Percentiles rank a stretch among this genome's conserved stretches.
Evolutionary conservation across 1,140 invertebrate genomes (phyloP).

Genomic region (Hylyphantes graminicola): DNA sequence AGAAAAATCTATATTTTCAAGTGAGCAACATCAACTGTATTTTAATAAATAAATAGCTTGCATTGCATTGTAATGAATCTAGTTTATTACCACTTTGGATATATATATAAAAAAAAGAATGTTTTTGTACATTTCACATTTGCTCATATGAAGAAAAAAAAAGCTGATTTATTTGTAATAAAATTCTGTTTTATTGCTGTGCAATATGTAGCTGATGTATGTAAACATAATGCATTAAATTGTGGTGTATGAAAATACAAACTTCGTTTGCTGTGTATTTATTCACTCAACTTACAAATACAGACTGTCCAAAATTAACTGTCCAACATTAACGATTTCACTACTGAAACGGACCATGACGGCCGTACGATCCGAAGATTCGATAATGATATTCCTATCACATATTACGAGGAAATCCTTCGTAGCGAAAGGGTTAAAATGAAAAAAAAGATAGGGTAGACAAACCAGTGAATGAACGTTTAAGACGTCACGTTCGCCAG

Average conservation of each 20-base stretch:
- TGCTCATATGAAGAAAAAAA: constrained; percentile 45
- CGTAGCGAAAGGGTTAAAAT: no score
- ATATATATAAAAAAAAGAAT: constrained; percentile 13
- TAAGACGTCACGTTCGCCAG: no score
- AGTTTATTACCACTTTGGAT: constrained; percentile 60
- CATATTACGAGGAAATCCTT: no score
- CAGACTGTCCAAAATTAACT: no score
- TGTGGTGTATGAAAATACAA: constrained; percentile 48
- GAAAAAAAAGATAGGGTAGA: no score
- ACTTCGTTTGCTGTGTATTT: background rate
- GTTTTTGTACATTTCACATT: constrained; percentile 57
- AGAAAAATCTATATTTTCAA: constrained; percentile 56
- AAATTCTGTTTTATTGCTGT: constrained; percentile 58
- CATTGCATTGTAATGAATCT: constrained; percentile 57
- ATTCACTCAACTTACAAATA: no score
- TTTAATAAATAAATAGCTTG: constrained; percentile 58
- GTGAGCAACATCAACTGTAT: constrained; percentile 53
- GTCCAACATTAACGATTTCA: no score
- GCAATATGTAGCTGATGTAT: constrained; percentile 60
- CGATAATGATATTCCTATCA: no score
- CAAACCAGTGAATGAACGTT: no score
- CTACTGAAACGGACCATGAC: no score
- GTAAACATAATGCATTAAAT: constrained; percentile 49
- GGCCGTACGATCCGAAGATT: no score
- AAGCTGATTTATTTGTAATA: constrained; percentile 42